phyloP scores from a whole-genome alignment of 2,888 invertebrate species.

The Agonopterix alstromeriana region DNA sequence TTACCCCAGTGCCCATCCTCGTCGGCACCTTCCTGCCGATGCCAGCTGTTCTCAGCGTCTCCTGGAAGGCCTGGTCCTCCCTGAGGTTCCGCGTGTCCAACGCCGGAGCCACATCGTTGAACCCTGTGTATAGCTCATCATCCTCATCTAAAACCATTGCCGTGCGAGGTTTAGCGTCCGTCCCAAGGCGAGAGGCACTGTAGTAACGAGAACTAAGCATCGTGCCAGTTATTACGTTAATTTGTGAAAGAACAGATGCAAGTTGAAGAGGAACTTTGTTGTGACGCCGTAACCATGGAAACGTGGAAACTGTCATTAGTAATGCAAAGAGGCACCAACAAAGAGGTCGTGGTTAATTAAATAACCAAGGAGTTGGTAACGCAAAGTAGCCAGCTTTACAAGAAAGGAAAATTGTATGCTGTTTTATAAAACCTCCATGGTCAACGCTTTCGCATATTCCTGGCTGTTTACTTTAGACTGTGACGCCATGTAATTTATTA shows the following conservation, averaged over 20 bases:
- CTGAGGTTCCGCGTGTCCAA: conserved; percentile 81
- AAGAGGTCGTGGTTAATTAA: too few species aligned
- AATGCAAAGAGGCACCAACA: too few species aligned
- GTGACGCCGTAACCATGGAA: conserved; percentile 63
- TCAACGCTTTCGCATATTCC: too few species aligned
- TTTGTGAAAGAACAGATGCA: neutral
- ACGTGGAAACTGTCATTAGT: conserved; percentile 16
- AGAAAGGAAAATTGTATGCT: too few species aligned
- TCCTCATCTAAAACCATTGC: conserved; percentile 68
- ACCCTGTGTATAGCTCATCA: conserved; percentile 81
- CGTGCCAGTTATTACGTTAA: neutral
- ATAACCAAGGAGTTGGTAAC: neutral
- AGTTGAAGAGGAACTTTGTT: conserved; percentile 33
- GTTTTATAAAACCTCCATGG: too few species aligned
- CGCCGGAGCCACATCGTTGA: conserved; percentile 81
- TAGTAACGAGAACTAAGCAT: conserved; percentile 66
- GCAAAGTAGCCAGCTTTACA: too few species aligned
- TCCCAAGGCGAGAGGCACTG: conserved; percentile 52
- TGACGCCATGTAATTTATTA: too few species aligned
- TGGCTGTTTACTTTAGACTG: too few species aligned
- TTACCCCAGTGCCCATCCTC: conserved; percentile 62
- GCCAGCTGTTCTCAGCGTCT: conserved; percentile 85
- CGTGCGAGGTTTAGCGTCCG: conserved; percentile 55
- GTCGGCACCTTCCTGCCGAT: conserved; percentile 82
- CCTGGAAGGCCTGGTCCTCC: conserved; percentile 85